Evolutionary conservation across 1,140 invertebrate genomes (phyloP).

Genomic region (Anadara kagoshimensis): DNA sequence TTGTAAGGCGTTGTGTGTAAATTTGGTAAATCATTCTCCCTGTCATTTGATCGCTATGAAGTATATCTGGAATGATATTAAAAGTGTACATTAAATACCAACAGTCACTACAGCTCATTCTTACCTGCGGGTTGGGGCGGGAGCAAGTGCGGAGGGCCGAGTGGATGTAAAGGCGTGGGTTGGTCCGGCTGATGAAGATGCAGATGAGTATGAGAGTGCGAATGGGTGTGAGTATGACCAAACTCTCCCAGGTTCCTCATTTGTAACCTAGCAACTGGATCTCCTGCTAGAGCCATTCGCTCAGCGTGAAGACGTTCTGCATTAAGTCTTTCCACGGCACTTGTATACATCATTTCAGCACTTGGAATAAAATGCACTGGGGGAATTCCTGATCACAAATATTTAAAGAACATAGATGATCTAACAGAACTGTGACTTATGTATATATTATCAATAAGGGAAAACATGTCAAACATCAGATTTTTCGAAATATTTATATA

Average conservation of each 20-base stretch:
- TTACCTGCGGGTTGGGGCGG: conserved; percentile 60
- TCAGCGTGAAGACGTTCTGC: conserved; percentile 78
- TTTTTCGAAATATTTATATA: too few relatives aligned
- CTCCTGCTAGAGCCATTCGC: conserved; percentile 81
- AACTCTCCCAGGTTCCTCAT: conserved; percentile 89
- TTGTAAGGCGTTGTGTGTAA: conserved; percentile 68
- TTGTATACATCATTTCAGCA: conserved; percentile 25
- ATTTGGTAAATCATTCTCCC: conserved; percentile 70
- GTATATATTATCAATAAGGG: too few relatives aligned
- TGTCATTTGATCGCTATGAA: conserved; percentile 64
- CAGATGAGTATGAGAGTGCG: conserved; percentile 85
- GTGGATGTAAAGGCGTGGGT: conserved; percentile 39
- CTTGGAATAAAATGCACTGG: conserved; percentile 19
- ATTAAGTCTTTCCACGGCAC: conserved; percentile 62
- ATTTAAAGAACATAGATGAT: too few relatives aligned
- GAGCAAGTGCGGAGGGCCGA: conserved; percentile 74
- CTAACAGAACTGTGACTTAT: too few relatives aligned
- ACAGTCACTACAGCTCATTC: conserved; percentile 9
- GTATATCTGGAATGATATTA: conserved; percentile 61
- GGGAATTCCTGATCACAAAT: conserved; percentile 29
- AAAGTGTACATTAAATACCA: conserved; percentile 4
- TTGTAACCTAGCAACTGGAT: conserved; percentile 86
- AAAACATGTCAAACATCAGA: too few relatives aligned
- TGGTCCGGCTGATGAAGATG: conserved; percentile 85
- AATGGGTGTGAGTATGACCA: conserved; percentile 86